Base-by-base conservation (phyloP, 2,113 vertebrate species). In the Aegypius monachus region DNA sequence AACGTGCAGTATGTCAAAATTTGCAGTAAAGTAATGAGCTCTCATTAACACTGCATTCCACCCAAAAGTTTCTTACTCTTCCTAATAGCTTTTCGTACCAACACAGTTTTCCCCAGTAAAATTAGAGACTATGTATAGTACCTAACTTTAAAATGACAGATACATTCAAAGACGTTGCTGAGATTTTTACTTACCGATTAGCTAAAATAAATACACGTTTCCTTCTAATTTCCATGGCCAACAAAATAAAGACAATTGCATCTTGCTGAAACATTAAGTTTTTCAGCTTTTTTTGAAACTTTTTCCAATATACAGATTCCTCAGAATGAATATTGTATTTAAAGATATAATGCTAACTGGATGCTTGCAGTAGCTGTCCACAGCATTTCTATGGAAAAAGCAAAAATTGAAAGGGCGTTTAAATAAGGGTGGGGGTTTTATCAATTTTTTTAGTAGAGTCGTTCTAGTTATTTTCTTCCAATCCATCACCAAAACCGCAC, bases 21-120 rank as follows among this genome's bases (percentile, higher is more conserved):
- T 78, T 92, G 75, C 56, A 56, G 61, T 71, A 74, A 95, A 81
- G 82, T 95, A 95, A 95, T 93, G 92, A 97, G 95, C 77, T 92
- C 92, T 95, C 94, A 92, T 95, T 95, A 97, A 90, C 80, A 56
- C 63, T 86, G 26, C 56, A 79, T 95, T 95, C 83, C 43, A 95
- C 77, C 86, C 90, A 40, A 73, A 94, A 95, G 32, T 84, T 96
- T 88, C 65, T 68, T 81, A 10, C 77, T 86, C 56, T 91, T 52
- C 68, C 77, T 91, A 84, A 93, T 67, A 59, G 47, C 79, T 95
- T 93, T 92, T 94, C 32, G n/a, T 52, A 40, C 31, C 73, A 84
- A 84, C 79, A 94, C 45, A 65, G 47, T 65, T 92, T 92, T 61
- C 80, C 20, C 83, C 47, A 38, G 42, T 79, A 65, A 63, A 93